Evolutionary conservation across 2,888 invertebrate species (phyloP).

Genomic region (Aspidapion aeneum): DNA sequence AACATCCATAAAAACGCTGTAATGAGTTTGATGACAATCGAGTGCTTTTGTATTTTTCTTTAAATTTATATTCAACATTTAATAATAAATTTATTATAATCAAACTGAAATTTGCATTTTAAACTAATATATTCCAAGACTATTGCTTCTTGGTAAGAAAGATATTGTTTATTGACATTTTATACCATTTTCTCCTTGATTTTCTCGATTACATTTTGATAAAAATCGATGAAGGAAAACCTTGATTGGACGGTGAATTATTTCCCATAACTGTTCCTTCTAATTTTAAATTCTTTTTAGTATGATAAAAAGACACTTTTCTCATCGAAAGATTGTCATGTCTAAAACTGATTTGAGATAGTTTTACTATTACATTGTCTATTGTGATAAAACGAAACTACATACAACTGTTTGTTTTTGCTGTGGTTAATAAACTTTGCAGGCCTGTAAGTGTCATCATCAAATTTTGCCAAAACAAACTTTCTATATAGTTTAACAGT

Average conservation of each 20-base stretch:
- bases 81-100: background rate
- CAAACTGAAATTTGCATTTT: background rate
- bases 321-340: constrained; percentile 31
- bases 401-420: constrained; percentile 28
- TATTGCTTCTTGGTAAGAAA: constrained; percentile 31
- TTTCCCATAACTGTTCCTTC: constrained; percentile 33
- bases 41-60: background rate
- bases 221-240: constrained; percentile 30
- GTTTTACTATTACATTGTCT: constrained; percentile 29
- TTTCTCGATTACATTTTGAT: constrained; percentile 21
- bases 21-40: background rate
- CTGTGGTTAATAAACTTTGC: constrained; percentile 25
- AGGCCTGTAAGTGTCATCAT: constrained; percentile 28
- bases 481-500: constrained; percentile 26
- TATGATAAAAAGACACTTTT: constrained; percentile 26
- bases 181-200: constrained; percentile 27
- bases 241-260: constrained; percentile 32
- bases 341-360: constrained; percentile 27
- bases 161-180: constrained; percentile 27
- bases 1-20: background rate
- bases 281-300: constrained; percentile 21
- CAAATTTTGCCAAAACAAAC: constrained; percentile 29
- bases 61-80: background rate
- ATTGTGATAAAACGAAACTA: constrained; percentile 29
- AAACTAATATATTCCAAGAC: constrained; percentile 19